A percentile compares a stretch with the other conserved stretches of the same genome.
These are phyloP conservation scores for Nilaparvata lugens DNA, from an alignment of 1,140 invertebrate species.

Conservation along the genomic window DNA sequence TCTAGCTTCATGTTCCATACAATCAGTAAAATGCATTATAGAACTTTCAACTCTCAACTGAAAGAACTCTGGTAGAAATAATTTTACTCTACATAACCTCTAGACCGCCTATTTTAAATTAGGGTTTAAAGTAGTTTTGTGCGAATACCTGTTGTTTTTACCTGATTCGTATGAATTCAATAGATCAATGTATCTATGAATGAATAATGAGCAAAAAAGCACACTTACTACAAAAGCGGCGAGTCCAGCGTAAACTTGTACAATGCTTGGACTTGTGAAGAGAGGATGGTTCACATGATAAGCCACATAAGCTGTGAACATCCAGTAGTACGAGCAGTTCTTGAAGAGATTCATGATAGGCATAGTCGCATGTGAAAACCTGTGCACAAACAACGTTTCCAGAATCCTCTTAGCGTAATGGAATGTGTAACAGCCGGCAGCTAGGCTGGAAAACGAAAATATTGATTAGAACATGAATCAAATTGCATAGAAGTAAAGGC, in stretches of 20 bases:
- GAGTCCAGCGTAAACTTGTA: slow-evolving; percentile 63
- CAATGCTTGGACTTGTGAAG: slow-evolving; percentile 67
- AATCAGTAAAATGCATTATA: too few relatives aligned
- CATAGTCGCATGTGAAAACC: slow-evolving; percentile 98
- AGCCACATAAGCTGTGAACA: slow-evolving; percentile 91
- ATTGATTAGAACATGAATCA: slow-evolving; percentile 11
- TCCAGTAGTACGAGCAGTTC: slow-evolving; percentile 98
- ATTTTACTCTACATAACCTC: too few relatives aligned
- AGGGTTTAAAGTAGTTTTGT: too few relatives aligned
- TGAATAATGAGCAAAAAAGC: too few relatives aligned
- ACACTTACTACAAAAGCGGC: slow-evolving; percentile 70
- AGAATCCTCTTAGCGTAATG: slow-evolving; percentile 92
- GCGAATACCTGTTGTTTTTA: too few relatives aligned
- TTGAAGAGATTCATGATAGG: slow-evolving; percentile 93
- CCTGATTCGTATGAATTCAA: too few relatives aligned
- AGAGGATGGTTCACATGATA: slow-evolving; percentile 96
- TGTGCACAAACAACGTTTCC: slow-evolving; percentile 95
- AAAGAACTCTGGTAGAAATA: too few relatives aligned
- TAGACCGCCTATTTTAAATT: too few relatives aligned
- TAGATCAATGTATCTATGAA: too few relatives aligned
- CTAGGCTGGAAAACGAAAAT: slow-evolving; percentile 54
- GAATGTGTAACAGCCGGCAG: slow-evolving; percentile 74
- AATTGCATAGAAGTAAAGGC: background rate
- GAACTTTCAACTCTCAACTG: too few relatives aligned
- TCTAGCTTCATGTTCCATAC: too few relatives aligned